Conservation (phyloP, 2,113 vertebrate species). For the Daboia siamensis region DNA sequence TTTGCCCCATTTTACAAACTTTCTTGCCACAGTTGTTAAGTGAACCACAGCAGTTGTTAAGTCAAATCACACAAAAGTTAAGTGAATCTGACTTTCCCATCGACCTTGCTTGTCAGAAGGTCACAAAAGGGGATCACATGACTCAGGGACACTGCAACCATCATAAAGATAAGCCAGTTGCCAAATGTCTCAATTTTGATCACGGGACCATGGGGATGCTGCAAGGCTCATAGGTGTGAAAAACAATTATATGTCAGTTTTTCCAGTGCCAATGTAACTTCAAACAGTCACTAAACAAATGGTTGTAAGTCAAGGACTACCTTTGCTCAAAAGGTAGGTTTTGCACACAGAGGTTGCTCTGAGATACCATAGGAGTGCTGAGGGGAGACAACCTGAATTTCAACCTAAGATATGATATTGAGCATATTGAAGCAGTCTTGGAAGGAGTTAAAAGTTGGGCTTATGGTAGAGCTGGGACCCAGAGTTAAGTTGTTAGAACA, state of each 20-base stretch:
- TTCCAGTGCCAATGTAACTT: not conserved
- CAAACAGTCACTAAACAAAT: not conserved
- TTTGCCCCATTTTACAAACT: not conserved
- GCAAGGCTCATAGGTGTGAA: not conserved
- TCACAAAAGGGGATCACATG: not conserved
- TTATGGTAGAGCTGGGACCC: not conserved
- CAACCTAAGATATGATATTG: not conserved
- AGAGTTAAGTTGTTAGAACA: not conserved
- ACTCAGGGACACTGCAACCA: not conserved
- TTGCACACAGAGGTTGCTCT: not conserved
- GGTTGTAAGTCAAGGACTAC: not conserved
- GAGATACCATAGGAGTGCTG: not conserved
- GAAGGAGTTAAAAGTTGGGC: not conserved
- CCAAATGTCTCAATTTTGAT: not conserved
- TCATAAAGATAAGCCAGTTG: not conserved
- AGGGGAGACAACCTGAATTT: not conserved
- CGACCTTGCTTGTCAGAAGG: not conserved
- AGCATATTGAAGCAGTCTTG: not conserved
- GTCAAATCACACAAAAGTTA: not conserved
- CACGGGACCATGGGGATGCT: not conserved
- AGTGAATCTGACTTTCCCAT: not conserved
- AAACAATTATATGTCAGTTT: not conserved
- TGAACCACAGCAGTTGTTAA: not conserved
- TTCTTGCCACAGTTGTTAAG: not conserved
- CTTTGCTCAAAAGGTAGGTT: not conserved